Conservation (phyloP, 2,888 invertebrate genomes). For the Dryocosmus kuriphilus region DNA sequence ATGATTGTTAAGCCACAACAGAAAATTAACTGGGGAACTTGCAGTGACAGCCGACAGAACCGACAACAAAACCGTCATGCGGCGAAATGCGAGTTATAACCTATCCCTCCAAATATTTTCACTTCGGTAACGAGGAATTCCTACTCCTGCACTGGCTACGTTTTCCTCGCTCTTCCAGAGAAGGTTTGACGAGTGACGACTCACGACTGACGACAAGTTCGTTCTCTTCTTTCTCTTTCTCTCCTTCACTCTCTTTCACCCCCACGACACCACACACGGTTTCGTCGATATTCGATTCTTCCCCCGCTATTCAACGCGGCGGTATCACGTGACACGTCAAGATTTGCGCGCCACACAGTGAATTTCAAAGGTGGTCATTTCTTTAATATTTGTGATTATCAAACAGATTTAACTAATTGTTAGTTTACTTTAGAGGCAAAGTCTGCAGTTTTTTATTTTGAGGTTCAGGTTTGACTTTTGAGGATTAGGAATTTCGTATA, state of each 20-base stretch:
- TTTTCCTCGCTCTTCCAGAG: constrained; percentile 12
- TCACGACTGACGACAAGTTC: background rate
- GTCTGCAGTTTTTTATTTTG: background rate
- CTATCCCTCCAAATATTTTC: background rate
- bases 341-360: background rate
- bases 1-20: constrained; percentile 81
- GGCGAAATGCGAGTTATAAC: constrained; percentile 14
- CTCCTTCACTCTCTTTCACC: background rate
- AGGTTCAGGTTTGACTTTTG: too few species aligned
- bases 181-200: background rate
- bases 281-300: constrained; percentile 35
- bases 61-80: constrained; percentile 9
- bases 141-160: background rate
- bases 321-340: constrained; percentile 1
- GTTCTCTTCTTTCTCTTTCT: background rate
- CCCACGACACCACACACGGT: background rate
- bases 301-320: background rate
- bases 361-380: background rate
- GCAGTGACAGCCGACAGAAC: constrained; percentile 47
- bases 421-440: background rate
- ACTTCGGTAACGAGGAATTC: constrained; percentile 18
- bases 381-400: background rate
- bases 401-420: background rate
- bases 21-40: constrained; percentile 37
- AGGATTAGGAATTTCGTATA: too few species aligned